Evolutionary conservation across 2,113 vertebrate species (phyloP).

Genomic region (Potamarius usumacintae): DNA sequence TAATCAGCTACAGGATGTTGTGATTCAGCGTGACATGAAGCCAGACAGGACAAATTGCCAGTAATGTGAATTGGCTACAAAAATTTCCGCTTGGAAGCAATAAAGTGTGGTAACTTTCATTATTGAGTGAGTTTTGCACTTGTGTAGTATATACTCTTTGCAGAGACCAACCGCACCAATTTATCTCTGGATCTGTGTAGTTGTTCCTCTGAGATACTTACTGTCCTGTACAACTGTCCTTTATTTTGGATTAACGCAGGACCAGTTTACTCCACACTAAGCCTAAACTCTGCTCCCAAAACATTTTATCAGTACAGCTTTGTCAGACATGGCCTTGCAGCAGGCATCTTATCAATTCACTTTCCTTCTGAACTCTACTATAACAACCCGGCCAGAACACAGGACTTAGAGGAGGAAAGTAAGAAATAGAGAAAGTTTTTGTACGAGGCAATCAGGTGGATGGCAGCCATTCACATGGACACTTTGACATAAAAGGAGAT

Average conservation of each 20-base stretch:
- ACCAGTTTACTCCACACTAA: neutral
- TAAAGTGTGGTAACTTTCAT: neutral
- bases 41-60: neutral
- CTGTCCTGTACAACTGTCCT: neutral
- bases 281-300: neutral
- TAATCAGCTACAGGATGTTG: neutral
- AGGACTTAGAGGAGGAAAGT: neutral
- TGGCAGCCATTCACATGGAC: neutral
- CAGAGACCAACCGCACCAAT: neutral
- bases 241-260: neutral
- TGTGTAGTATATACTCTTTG: neutral
- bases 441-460: neutral
- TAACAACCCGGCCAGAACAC: neutral
- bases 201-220: neutral
- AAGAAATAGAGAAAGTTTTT: neutral
- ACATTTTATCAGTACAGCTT: slow-evolving; percentile 28
- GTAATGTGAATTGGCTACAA: neutral
- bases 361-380: neutral
- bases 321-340: slow-evolving; percentile 27
- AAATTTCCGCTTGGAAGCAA: neutral
- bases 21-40: neutral
- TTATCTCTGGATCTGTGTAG: neutral
- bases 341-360: slow-evolving; percentile 23
- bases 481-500: slow-evolving; percentile 4
- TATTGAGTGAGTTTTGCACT: neutral